Evolutionary conservation across 2,797 vertebrate species (phyloP).

Genomic region (Phalanger gymnotis): DNA sequence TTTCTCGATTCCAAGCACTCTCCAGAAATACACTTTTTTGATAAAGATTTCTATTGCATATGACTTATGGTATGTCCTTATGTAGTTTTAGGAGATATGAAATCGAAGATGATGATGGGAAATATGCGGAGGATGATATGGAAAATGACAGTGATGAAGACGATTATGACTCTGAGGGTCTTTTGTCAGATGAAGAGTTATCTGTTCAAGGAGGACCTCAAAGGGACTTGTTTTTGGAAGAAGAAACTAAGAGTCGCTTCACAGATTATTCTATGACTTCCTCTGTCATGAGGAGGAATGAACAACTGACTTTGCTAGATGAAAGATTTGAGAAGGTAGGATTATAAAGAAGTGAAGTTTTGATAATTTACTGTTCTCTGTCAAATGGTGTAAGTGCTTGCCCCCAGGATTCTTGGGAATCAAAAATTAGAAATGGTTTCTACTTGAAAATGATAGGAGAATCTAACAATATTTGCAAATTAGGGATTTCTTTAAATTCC

Average conservation of each 20-base stretch:
- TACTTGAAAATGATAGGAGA: neutral
- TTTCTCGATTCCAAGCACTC: neutral
- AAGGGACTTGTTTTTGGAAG: conserved; percentile 89
- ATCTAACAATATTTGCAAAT: neutral
- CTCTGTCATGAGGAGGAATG: conserved; percentile 95
- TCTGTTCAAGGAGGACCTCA: neutral
- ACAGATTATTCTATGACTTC: conserved; percentile 96
- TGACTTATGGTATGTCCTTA: neutral
- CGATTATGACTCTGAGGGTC: conserved; percentile 85
- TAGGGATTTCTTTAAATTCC: neutral
- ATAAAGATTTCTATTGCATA: neutral
- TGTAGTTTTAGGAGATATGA: conserved; percentile 71
- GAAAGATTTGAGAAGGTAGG: conserved; percentile 96
- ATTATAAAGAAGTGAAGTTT: neutral
- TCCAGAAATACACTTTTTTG: neutral
- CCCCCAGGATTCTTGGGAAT: neutral
- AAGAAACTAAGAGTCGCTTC: conserved; percentile 97
- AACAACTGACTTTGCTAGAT: conserved; percentile 94
- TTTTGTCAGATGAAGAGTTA: conserved; percentile 83
- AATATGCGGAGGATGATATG: conserved; percentile 87
- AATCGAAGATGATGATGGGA: conserved; percentile 89
- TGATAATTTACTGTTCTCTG: neutral
- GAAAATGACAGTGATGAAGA: conserved; percentile 70
- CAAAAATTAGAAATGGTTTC: conserved; percentile 4
- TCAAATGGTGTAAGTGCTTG: neutral